Evolutionary conservation across 1,140 invertebrate genomes (phyloP), one percentile per base, ranked within the genome.

Genomic region (Drosophila erecta): DNA sequence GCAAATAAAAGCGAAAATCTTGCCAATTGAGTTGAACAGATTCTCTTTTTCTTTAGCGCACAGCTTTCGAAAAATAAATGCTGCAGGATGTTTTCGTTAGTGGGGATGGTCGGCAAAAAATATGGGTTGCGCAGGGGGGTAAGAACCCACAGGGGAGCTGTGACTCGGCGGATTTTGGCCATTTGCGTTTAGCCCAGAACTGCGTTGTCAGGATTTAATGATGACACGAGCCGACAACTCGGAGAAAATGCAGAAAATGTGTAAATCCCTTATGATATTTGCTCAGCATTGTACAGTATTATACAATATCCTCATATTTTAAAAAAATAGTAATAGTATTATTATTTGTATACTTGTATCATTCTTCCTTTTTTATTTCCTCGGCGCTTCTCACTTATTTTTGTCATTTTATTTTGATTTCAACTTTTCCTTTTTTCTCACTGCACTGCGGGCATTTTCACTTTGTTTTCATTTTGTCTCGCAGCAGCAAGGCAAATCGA

Each of bases 1-100:
- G 56, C 76, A 83, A 84, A 84, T 86, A 84, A 85, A 85, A 76
- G 81, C 61, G 67, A 76, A 85, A 84, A 85, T 83, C 80, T 76
- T 60, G 76, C 76, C 80, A 84, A 84, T 80, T 80, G 76, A 67
- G 77, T 55, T 60, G 65, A 79, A 80, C 70, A 75, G 72, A 75
- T 50, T 75, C 57, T 50, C n/a, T 50, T n/a, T 33, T 50, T 50
- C 27, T 55, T 44, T 14, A 30, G 44, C 44, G 46, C 40, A 33
- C 41, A 33, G 24, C 27, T 50, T 35, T 30, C 8, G 11, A 15
- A 14, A 14, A n/a, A 43, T 14, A 43, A 15, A 38, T n/a, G 38
- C 27, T 47, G 6, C 22, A 49, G 24, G 24, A 10, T 14, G 8
- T 11, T 17, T 17, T 17, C 17, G 17, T 17, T 17, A 17, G 17